Base-by-base conservation (phyloP, 2,888 invertebrate species). In the Lithophane leautieri region DNA sequence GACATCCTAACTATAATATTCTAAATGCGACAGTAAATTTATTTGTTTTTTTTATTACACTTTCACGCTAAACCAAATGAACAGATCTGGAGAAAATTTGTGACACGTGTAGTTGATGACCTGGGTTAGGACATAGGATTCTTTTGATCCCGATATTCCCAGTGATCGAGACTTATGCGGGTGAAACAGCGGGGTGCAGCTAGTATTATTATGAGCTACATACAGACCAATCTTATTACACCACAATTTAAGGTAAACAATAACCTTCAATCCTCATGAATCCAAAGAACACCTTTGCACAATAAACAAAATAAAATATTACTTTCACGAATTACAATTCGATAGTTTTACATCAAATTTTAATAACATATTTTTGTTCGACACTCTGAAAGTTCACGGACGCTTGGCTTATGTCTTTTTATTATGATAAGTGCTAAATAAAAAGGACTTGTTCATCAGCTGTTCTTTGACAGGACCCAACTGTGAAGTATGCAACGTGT, bases 291-390 rank as follows among this genome's bases (percentile, higher is more conserved):
- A 82, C 81, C 81, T 82, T 76, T 62, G 56, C 12, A 56, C 65
- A 60, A 70, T 84, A 82, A 82, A 75, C 44, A 70, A 76, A 28
- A 50, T 7, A 50, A 50, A 62, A 76, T 56, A 72, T 40, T 12
- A 70, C 40, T 66, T 58, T 80, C 56, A 42, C 25, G n/a, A 22
- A 72, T 60, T 50, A 70, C n/a, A 75, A 66, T 76, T 58, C 67
- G 14, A 74, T 82, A 60, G 56, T 76, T 76, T 62, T 63, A 70
- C 76, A 84, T 84, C 25, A 50, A 75, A 76, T 71, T 78, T 63
- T 56, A 76, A 82, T 77, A 70, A 76, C 11, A 68, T 84, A 84
- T 80, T 80, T 83, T 52, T 76, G 61, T 72, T 19, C 19, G 22
- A 14, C 58, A 11, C 56, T 3, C 9, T 12, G 4, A 82, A 82